A percentile compares a stretch with the other conserved stretches of the same genome.
Conservation (phyloP, 2,888 invertebrate genomes). For the Drosophila infuscata region DNA sequence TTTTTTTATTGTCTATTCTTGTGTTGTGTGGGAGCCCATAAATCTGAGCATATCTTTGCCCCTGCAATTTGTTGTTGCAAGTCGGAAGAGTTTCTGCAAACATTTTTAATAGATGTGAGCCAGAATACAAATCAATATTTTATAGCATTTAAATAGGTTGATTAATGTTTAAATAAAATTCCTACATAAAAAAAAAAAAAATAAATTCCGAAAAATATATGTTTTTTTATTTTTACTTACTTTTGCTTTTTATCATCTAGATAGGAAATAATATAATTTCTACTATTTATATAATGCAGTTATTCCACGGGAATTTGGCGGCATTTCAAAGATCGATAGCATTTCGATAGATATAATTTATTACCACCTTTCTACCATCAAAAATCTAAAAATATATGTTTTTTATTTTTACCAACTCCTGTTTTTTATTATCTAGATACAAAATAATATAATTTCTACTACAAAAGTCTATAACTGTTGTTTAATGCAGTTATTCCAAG, state of each 20-base stretch:
- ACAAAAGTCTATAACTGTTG: background rate
- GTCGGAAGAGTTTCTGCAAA: background rate
- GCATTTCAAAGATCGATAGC: background rate
- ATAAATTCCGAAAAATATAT: background rate
- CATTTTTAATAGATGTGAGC: background rate
- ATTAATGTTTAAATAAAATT: too few relatives aligned
- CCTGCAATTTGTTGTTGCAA: background rate
- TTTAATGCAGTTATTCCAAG: background rate
- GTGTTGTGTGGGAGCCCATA: constrained; percentile 1
- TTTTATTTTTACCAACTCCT: too few relatives aligned
- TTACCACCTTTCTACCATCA: background rate
- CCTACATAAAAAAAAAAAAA: too few relatives aligned
- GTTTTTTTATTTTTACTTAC: background rate
- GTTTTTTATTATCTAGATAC: background rate
- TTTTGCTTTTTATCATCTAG: background rate
- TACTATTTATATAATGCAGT: background rate
- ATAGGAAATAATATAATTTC: background rate
- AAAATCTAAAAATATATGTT: background rate
- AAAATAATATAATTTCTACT: background rate
- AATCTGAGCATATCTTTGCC: background rate
- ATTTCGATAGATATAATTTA: background rate
- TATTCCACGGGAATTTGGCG: background rate
- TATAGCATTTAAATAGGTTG: too few relatives aligned
- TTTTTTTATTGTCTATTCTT: background rate
- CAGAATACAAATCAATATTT: background rate